Evolutionary conservation across 2,113 vertebrate species (phyloP).

Genomic region (Serinus canaria): DNA sequence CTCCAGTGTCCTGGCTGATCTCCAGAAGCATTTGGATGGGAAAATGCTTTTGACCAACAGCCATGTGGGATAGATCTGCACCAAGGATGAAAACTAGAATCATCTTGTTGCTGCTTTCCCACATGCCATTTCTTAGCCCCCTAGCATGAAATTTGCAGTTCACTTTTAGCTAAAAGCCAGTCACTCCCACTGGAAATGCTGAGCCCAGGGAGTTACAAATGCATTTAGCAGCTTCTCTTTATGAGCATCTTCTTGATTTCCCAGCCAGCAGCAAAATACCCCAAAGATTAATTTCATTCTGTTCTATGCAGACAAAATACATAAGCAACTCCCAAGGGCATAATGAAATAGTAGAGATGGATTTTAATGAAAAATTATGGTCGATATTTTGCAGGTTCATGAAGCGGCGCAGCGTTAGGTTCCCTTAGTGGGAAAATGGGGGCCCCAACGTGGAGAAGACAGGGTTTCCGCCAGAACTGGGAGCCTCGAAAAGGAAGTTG

Average conservation of each 20-base stretch:
- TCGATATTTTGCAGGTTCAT: not conserved
- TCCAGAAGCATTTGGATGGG: not conserved
- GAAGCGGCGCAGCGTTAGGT: not conserved
- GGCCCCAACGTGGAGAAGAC: too few relatives aligned
- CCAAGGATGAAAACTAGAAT: not conserved
- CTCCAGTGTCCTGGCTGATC: not conserved
- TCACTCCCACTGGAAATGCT: not conserved
- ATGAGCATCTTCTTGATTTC: not conserved
- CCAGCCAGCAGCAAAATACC: not conserved
- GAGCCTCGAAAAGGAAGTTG: too few relatives aligned
- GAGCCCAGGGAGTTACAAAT: not conserved
- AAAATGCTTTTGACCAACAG: conserved; percentile 19
- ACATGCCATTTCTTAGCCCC: not conserved
- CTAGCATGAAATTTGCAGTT: not conserved
- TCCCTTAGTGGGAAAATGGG: too few relatives aligned
- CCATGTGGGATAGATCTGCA: conserved; percentile 13
- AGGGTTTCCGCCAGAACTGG: too few relatives aligned
- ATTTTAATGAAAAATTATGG: not conserved
- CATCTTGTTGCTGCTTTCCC: not conserved
- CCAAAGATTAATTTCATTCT: not conserved
- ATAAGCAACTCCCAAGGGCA: not conserved
- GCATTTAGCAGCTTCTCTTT: not conserved
- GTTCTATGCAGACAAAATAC: not conserved
- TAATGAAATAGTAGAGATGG: not conserved
- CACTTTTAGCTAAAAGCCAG: not conserved